Percentiles rank a stretch among this genome's conserved stretches.
phyloP scores from a whole-genome alignment of 1,140 invertebrate species.

The Frieseomelitta varia region DNA sequence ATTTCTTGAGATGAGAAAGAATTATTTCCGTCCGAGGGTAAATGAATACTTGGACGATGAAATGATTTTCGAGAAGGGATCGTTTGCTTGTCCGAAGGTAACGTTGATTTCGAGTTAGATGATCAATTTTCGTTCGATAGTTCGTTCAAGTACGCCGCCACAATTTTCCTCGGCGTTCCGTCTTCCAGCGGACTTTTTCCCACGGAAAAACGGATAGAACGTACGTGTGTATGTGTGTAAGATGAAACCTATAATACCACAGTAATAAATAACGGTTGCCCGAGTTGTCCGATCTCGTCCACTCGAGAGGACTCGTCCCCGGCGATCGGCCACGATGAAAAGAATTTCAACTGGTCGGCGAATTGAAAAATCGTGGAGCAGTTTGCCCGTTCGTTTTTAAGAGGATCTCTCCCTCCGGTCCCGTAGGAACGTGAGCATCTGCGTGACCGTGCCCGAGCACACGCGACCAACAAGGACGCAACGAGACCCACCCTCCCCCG shows the following conservation, averaged over 20 bases:
- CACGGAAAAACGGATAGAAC: not conserved
- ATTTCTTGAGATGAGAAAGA: too few relatives aligned
- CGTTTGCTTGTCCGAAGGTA: too few relatives aligned
- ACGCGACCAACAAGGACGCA: not conserved
- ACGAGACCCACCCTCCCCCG: conserved; percentile 4
- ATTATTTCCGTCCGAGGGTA: too few relatives aligned
- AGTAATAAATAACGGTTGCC: not conserved
- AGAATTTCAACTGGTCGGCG: not conserved
- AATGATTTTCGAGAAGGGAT: too few relatives aligned
- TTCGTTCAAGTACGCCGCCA: too few relatives aligned
- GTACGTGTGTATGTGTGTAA: not conserved
- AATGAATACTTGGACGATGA: too few relatives aligned
- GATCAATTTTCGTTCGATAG: too few relatives aligned
- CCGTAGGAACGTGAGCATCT: not conserved
- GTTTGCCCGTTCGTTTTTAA: conserved; percentile 37
- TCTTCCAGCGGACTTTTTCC: not conserved
- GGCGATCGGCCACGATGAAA: not conserved
- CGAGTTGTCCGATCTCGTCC: not conserved
- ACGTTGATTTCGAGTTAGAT: too few relatives aligned
- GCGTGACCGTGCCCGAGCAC: not conserved
- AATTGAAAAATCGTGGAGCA: conserved; percentile 5
- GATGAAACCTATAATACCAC: not conserved
- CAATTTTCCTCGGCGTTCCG: not conserved
- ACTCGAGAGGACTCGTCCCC: not conserved
- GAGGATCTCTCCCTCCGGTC: conserved; percentile 3